phyloP scores from a whole-genome alignment of 2,888 invertebrate genomes.

The Hypena proboscidalis region DNA sequence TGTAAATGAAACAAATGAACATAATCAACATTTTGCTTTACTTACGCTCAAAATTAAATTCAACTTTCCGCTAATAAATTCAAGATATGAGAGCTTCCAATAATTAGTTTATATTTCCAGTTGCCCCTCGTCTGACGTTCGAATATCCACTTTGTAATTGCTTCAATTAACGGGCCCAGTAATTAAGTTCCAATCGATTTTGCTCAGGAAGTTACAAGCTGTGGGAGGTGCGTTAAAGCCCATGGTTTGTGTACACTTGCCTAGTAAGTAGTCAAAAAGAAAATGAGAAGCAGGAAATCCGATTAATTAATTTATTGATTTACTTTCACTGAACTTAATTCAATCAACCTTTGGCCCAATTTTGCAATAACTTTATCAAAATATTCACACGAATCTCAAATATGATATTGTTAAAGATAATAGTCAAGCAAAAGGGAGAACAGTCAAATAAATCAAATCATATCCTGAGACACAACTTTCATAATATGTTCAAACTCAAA shows the following conservation, averaged over 20 bases:
- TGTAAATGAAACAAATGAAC: too few relatives aligned
- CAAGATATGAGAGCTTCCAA: slow-evolving; percentile 11
- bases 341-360: not conserved
- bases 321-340: not conserved
- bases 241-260: not conserved
- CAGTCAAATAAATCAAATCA: too few relatives aligned
- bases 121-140: slow-evolving; percentile 9
- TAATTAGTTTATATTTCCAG: slow-evolving; percentile 29
- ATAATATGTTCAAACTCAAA: too few relatives aligned
- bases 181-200: slow-evolving; percentile 27
- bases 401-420: too few relatives aligned
- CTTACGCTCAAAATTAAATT: too few relatives aligned
- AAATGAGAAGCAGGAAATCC: not conserved
- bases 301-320: not conserved
- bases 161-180: slow-evolving; percentile 23
- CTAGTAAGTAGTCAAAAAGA: not conserved
- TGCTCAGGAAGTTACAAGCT: slow-evolving; percentile 4
- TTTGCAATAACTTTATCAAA: not conserved
- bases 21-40: too few relatives aligned
- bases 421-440: too few relatives aligned
- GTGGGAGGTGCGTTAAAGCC: slow-evolving; percentile 1
- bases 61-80: slow-evolving; percentile 1
- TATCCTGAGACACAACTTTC: too few relatives aligned
- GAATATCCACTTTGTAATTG: slow-evolving; percentile 26
- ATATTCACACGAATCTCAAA: not conserved